A percentile compares a stretch with the other conserved stretches of the same genome.
These are phyloP conservation scores for Odontocerum albicorne DNA, from an alignment of 2,888 invertebrate species.

Conservation along the genomic window DNA sequence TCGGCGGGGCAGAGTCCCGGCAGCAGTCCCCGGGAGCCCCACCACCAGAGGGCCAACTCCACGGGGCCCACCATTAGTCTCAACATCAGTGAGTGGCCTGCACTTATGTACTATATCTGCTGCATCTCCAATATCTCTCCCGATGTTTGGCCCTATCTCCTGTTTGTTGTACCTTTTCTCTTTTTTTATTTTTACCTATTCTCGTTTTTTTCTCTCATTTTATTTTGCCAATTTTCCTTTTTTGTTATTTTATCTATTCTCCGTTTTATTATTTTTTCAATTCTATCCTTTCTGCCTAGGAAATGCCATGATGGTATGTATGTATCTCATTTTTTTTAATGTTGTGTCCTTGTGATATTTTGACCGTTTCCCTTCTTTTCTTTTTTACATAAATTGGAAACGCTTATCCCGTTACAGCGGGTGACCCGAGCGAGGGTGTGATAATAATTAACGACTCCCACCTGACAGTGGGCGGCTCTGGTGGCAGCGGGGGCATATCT, in stretches of 20 bases:
- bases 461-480: slow-evolving; percentile 15
- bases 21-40: slow-evolving; percentile 42
- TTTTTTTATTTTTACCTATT: neutral
- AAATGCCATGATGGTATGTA: no score
- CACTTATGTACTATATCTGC: neutral
- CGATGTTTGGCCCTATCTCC: no score
- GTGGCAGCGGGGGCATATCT: slow-evolving; percentile 14
- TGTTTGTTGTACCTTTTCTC: neutral
- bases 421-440: slow-evolving; percentile 56
- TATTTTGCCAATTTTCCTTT: neutral
- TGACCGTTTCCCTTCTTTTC: no score
- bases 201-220: neutral
- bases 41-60: slow-evolving; percentile 54
- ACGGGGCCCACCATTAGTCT: slow-evolving; percentile 58
- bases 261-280: neutral
- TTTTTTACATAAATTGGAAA: no score
- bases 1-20: slow-evolving; percentile 46
- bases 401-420: slow-evolving; percentile 47
- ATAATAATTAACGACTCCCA: slow-evolving; percentile 57
- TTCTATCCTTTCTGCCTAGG: no score
- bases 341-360: no score
- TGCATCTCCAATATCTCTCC: neutral
- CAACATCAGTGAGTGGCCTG: slow-evolving; percentile 52
- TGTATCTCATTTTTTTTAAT: no score
- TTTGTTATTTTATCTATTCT: neutral